Evolutionary conservation across 2,797 vertebrate genomes (phyloP), one percentile per base, ranked within the genome.

Genomic region (Kryptopterus vitreolus): DNA sequence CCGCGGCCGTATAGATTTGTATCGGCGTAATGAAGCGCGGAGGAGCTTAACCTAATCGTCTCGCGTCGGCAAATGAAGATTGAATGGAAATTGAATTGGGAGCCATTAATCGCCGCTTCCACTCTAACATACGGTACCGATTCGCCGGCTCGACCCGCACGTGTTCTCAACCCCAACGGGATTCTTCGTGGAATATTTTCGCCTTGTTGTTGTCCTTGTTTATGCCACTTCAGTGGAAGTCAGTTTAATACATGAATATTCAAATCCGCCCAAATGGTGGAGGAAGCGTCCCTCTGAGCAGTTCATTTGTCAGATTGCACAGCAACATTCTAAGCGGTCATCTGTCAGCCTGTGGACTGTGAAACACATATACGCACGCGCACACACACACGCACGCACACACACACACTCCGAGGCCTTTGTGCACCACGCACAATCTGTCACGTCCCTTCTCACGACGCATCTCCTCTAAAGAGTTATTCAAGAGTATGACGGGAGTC

Each of bases 191-290:
- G 15, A 18, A 10, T 15, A 29, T 35, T 58, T 74, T 18, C 69
- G 26, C 59, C 55, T 72, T 35, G 4, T 33, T 71, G 48, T 3
- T 24, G 38, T 58, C 71, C 13, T 43, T 48, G 35, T 43, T 74
- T 33, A 18, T 53, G n/a, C 38, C 46, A 59, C 38, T 33, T 50
- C 16, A 50, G 35, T 31, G 22, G 62, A 62, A 87, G 81, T 29
- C 16, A 84, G 85, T 89, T 88, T 83, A 24, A 46, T 24, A 50
- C 79, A 88, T 90, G 83, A 91, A 91, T 92, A 91, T 90, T 91
- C 80, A 78, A 76, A 79, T 81, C 35, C 13, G 72, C 59, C 70
- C 77, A 82, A 85, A 83, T 81, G 74, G 81, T 26, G 48, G 11
- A 35, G 62, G 69, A 20, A 59, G 52, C 22, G 77, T 88, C 79